Evolutionary conservation across 1,140 invertebrate species (phyloP).

Genomic region (Polyergus mexicanus): DNA sequence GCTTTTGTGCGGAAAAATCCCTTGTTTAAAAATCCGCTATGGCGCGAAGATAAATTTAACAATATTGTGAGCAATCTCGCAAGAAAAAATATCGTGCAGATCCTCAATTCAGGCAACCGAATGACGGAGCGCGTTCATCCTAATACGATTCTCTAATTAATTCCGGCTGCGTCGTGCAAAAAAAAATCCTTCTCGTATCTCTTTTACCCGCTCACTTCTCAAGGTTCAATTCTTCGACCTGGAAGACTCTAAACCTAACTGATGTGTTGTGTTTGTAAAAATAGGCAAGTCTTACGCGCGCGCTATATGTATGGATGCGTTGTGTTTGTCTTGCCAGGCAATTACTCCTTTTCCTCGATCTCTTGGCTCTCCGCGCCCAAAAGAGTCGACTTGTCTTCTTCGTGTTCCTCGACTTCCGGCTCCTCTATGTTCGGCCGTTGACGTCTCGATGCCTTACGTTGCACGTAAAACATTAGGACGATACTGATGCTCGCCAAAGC

Average conservation of each 20-base stretch:
- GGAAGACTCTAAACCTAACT: conserved; percentile 57
- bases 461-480: conserved; percentile 72
- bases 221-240: conserved; percentile 4
- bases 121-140: background rate
- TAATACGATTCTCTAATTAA: background rate
- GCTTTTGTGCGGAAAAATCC: background rate
- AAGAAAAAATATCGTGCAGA: conserved; percentile 25
- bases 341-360: conserved; percentile 78
- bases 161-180: conserved; percentile 1
- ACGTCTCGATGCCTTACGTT: conserved; percentile 62
- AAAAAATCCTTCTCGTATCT: conserved; percentile 18
- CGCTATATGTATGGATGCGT: conserved; percentile 43
- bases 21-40: background rate
- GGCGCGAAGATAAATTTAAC: conserved; percentile 1
- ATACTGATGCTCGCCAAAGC: conserved; percentile 58
- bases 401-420: conserved; percentile 75
- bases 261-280: conserved; percentile 70
- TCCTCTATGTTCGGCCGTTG: conserved; percentile 76
- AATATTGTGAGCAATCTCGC: conserved; percentile 20
- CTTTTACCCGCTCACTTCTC: background rate
- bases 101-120: background rate
- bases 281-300: conserved; percentile 71
- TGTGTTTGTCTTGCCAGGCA: conserved; percentile 14
- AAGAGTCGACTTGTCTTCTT: conserved; percentile 80
- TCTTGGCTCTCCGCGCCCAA: conserved; percentile 77